phyloP scores from a whole-genome alignment of 2,113 vertebrate genomes.

The Vireo altiloquus region DNA sequence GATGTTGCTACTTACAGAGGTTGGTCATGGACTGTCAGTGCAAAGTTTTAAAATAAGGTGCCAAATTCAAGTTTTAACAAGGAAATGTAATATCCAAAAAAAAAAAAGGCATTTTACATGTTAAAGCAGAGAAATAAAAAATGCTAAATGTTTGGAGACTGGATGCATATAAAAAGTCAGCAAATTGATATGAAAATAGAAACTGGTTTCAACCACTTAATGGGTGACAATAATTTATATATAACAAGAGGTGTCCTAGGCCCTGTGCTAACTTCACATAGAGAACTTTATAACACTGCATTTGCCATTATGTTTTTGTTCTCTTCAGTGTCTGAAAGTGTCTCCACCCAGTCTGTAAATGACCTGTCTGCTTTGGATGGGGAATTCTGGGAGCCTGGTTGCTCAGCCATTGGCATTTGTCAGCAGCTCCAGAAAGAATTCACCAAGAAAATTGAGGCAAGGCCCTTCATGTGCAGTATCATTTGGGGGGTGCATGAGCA shows the following conservation, averaged over 20 bases:
- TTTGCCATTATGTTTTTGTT: background rate
- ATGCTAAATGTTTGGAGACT: background rate
- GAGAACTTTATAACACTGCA: background rate
- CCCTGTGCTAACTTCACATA: background rate
- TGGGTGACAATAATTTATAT: background rate
- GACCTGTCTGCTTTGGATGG: slow-evolving; percentile 21
- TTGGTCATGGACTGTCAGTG: slow-evolving; percentile 17
- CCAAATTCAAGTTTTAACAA: background rate
- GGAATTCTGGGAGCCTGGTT: slow-evolving; percentile 41
- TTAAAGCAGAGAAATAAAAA: background rate
- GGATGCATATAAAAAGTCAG: background rate
- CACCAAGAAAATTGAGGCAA: slow-evolving; percentile 82
- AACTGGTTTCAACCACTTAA: background rate
- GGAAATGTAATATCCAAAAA: background rate
- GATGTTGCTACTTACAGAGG: slow-evolving; percentile 35
- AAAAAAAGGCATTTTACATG: background rate
- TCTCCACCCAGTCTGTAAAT: slow-evolving; percentile 45
- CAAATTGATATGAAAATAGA: background rate
- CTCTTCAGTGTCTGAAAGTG: slow-evolving; percentile 41
- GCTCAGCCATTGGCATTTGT: slow-evolving; percentile 64
- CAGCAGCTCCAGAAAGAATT: slow-evolving; percentile 80
- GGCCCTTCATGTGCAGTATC: background rate
- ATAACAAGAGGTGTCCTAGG: background rate
- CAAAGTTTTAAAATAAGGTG: background rate
- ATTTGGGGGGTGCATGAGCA: background rate